Evolutionary conservation across 64 coral and sea anemone genomes (phyloP).

Genomic region (Dendronephthya gigantea): DNA sequence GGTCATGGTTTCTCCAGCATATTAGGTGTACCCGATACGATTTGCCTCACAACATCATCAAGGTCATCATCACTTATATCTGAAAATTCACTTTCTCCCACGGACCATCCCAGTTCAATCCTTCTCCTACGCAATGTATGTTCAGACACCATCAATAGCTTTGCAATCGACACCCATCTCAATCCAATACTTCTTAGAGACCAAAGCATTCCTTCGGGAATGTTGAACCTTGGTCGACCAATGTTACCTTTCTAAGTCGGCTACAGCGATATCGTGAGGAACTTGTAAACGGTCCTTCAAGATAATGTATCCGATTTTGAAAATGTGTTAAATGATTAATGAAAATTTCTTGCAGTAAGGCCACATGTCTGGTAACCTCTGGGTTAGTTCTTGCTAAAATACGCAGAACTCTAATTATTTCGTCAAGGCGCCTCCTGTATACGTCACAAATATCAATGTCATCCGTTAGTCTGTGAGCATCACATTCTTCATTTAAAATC

Average conservation of each 20-base stretch:
- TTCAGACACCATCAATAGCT: not conserved
- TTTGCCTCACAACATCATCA: not conserved
- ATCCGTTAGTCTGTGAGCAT: not conserved
- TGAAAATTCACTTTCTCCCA: conserved; percentile 9
- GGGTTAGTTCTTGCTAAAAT: not conserved
- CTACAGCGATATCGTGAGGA: not conserved
- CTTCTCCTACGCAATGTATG: not conserved
- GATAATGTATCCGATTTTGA: not conserved
- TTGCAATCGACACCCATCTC: not conserved
- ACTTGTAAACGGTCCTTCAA: not conserved
- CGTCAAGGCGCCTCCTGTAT: not conserved
- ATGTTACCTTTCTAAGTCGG: not conserved
- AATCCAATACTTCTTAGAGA: not conserved
- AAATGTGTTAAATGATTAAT: not conserved
- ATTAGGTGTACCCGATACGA: not conserved
- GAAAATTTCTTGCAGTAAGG: not conserved
- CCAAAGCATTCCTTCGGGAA: conserved; percentile 6
- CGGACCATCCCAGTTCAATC: not conserved
- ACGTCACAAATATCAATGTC: not conserved
- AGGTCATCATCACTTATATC: not conserved
- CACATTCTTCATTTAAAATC: not conserved
- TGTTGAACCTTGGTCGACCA: not conserved
- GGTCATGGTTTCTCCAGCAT: not conserved
- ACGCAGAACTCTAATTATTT: not conserved
- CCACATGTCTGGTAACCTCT: not conserved